These are phyloP conservation scores for Eupeodes latifasciatus DNA, from an alignment of 2,888 invertebrate species.

Conservation along the genomic window DNA sequence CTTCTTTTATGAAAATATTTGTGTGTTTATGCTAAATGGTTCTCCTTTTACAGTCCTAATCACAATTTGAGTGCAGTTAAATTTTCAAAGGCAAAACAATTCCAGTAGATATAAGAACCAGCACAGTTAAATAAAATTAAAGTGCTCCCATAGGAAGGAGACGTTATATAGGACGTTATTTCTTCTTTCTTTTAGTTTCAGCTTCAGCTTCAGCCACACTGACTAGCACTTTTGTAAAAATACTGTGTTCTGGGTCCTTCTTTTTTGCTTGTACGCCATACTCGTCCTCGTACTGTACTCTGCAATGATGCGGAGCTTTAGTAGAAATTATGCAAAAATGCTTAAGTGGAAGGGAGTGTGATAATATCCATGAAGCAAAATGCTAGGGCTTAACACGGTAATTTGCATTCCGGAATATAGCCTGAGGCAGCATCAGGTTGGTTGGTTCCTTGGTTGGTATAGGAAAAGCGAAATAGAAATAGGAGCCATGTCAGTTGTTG, in stretches of 20 bases:
- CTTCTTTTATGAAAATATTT: slow-evolving; percentile 2
- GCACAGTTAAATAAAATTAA: slow-evolving; percentile 58
- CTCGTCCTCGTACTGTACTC: neutral
- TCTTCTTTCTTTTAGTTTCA: slow-evolving; percentile 33
- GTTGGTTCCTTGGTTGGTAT: neutral
- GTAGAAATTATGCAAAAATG: slow-evolving; percentile 64
- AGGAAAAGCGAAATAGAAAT: neutral
- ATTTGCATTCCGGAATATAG: slow-evolving; percentile 68
- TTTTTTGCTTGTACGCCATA: neutral
- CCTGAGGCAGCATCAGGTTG: slow-evolving; percentile 46
- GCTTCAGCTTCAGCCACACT: neutral
- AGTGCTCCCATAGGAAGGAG: slow-evolving; percentile 47
- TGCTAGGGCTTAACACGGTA: slow-evolving; percentile 68
- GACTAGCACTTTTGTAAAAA: slow-evolving; percentile 21
- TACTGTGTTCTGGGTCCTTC: slow-evolving; percentile 24
- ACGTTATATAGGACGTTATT: slow-evolving; percentile 37
- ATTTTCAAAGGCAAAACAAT: slow-evolving; percentile 44
- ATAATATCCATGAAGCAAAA: slow-evolving; percentile 69
- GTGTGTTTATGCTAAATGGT: slow-evolving; percentile 41
- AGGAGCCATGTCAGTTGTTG: slow-evolving; percentile 21
- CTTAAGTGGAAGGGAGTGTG: slow-evolving; percentile 34
- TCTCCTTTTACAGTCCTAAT: slow-evolving; percentile 49
- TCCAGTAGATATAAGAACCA: slow-evolving; percentile 27
- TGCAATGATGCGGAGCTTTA: slow-evolving; percentile 17
- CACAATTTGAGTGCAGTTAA: slow-evolving; percentile 66